phyloP scores from a whole-genome alignment of 2,888 invertebrate genomes.

The Drosophila tanythrix region DNA sequence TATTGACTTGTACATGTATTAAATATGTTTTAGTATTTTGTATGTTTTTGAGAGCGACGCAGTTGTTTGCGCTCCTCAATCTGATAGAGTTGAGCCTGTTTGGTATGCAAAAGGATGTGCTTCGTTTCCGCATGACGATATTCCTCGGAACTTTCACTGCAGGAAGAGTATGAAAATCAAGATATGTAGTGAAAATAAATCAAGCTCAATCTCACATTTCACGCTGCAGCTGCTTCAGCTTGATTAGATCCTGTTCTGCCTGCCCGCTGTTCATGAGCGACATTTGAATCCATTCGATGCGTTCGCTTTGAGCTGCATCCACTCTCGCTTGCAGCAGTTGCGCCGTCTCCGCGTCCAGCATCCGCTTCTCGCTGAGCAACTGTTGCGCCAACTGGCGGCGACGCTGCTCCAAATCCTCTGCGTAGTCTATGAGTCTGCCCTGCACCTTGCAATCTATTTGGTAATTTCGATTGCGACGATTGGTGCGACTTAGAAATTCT shows the following conservation, averaged over 20 bases:
- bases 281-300: constrained; percentile 66
- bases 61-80: constrained; percentile 57
- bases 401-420: constrained; percentile 50
- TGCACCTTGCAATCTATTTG: constrained; percentile 53
- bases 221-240: constrained; percentile 54
- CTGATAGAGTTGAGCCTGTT: constrained; percentile 63
- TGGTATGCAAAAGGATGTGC: constrained; percentile 57
- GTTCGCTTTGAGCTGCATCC: constrained; percentile 38
- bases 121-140: constrained; percentile 67
- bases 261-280: constrained; percentile 42
- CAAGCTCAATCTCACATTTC: constrained; percentile 52
- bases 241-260: constrained; percentile 47
- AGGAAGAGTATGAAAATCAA: neutral
- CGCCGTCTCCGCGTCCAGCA: constrained; percentile 38
- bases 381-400: constrained; percentile 42
- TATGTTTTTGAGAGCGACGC: constrained; percentile 42
- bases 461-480: constrained; percentile 55
- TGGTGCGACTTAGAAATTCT: constrained; percentile 62
- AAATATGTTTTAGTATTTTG: neutral
- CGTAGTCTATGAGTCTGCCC: constrained; percentile 41
- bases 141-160: constrained; percentile 60
- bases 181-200: neutral
- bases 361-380: constrained; percentile 33
- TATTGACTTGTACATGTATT: neutral
- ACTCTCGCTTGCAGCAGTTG: constrained; percentile 29